Evolutionary conservation across 2,113 vertebrate genomes (phyloP), one percentile per base, ranked within the genome.

Genomic region (Spheniscus mendiculus): DNA sequence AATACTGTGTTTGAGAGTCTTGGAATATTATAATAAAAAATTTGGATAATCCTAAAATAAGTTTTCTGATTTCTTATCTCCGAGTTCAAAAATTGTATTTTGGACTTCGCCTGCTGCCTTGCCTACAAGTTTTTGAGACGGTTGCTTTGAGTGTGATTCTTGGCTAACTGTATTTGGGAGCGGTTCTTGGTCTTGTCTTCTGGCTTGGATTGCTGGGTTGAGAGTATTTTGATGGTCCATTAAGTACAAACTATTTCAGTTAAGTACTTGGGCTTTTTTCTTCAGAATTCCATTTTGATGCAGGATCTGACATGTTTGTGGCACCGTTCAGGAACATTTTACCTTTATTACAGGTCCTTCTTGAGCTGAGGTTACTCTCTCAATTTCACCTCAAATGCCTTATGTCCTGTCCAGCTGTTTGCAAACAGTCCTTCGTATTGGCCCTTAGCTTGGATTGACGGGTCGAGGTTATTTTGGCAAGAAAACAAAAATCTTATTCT

Each of bases 261-360:
- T 17, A 9, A 55, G 29, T 26, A 11, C 23, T 55, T 23, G 66
- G 29, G 36, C 21, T 58, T 62, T 78, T 92, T 90, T 18, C 22
- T 82, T 50, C 0, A 0, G 50, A 56, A 26, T 23, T 80, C 29
- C 3, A 1, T 34, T 12, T 8, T 4, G 2, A 20, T 66, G 50
- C 18, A 26, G 15, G 25, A 61, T 66, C 15, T 83, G 40, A 17
- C 20, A 3, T 2, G 6, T 34, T 66, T 3, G 4, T 83, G 61
- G 5, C 26, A 12, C 40, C 11, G 6, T 40, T 83, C 17, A 11
- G 26, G 38, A 19, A 52, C 3, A 2, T 30, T 79, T 53, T 63
- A 44, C 61, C 55, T 74, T 53, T 23, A 8, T 44, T 63, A 21
- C 55, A 34, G 52, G 14, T 34, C 26, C 9, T 55, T 67, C 40